phyloP scores from a whole-genome alignment of 2,888 invertebrate species.

The Acronicta alni region DNA sequence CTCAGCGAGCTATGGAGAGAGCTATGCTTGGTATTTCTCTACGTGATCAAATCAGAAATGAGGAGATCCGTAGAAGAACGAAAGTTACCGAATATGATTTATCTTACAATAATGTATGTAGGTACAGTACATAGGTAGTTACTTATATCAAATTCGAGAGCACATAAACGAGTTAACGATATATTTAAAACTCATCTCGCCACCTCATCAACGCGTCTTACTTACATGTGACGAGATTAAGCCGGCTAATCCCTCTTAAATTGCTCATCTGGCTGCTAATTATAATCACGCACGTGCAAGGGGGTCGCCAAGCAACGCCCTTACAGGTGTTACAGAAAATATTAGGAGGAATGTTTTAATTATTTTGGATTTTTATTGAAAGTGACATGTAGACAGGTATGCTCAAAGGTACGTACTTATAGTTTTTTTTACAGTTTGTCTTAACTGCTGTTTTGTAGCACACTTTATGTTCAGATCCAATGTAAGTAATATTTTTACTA shows the following conservation, averaged over 20 bases:
- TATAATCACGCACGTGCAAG: constrained; percentile 72
- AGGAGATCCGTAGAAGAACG: too few species aligned
- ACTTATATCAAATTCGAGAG: background rate
- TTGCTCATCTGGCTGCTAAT: constrained; percentile 82
- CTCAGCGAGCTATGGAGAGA: too few species aligned
- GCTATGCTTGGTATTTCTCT: too few species aligned
- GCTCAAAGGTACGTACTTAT: background rate
- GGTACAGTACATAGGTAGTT: too few species aligned
- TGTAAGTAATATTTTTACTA: too few species aligned
- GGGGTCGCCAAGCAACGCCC: constrained; percentile 78
- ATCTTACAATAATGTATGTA: too few species aligned
- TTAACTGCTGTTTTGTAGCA: too few species aligned
- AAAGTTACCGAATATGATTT: too few species aligned
- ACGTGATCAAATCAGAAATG: too few species aligned
- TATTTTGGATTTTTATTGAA: constrained; percentile 25
- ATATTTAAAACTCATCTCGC: constrained; percentile 53
- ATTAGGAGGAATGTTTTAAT: constrained; percentile 32
- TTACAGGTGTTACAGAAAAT: constrained; percentile 50
- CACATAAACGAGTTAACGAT: constrained; percentile 17
- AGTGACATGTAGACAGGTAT: background rate
- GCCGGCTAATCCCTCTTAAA: constrained; percentile 78
- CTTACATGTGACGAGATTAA: constrained; percentile 73
- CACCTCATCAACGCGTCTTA: constrained; percentile 37
- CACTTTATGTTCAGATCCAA: too few species aligned
- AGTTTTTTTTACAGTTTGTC: too few species aligned